A percentile compares a stretch with the other conserved stretches of the same genome.
These are phyloP conservation scores for Noctua pronuba DNA, from an alignment of 2,888 invertebrate genomes.

Conservation along the genomic window DNA sequence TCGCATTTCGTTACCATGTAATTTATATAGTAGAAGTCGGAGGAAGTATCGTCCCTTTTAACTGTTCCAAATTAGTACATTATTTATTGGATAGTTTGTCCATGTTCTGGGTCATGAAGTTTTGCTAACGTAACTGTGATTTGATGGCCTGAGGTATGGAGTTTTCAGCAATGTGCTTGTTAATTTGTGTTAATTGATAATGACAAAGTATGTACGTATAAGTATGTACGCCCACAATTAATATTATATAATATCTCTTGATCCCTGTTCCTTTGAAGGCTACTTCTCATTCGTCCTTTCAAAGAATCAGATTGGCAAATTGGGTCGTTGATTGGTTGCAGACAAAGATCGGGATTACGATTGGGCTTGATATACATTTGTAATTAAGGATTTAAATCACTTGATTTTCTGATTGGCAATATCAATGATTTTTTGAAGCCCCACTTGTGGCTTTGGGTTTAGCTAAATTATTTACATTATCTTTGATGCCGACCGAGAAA, in stretches of 20 bases:
- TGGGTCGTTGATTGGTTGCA: no score
- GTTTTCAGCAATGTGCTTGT: not conserved
- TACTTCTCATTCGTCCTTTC: no score
- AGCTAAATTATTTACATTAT: not conserved
- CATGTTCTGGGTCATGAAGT: not conserved
- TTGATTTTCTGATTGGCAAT: not conserved
- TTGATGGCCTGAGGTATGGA: no score
- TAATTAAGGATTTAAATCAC: not conserved
- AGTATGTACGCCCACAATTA: no score
- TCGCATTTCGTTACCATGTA: constrained; percentile 12
- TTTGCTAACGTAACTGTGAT: no score
- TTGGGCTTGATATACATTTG: no score
- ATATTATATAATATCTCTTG: no score
- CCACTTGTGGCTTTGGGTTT: not conserved
- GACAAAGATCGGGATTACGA: no score
- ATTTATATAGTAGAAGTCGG: not conserved
- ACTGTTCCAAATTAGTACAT: not conserved
- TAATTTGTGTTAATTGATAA: not conserved
- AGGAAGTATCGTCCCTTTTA: not conserved
- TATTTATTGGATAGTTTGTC: not conserved
- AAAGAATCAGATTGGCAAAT: no score
- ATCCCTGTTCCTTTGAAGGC: no score
- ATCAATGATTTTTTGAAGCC: not conserved
- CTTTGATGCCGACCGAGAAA: not conserved
- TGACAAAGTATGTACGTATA: not conserved